Evolutionary conservation across 2,888 invertebrate species (phyloP).

Genomic region (Epinotia bilunana): DNA sequence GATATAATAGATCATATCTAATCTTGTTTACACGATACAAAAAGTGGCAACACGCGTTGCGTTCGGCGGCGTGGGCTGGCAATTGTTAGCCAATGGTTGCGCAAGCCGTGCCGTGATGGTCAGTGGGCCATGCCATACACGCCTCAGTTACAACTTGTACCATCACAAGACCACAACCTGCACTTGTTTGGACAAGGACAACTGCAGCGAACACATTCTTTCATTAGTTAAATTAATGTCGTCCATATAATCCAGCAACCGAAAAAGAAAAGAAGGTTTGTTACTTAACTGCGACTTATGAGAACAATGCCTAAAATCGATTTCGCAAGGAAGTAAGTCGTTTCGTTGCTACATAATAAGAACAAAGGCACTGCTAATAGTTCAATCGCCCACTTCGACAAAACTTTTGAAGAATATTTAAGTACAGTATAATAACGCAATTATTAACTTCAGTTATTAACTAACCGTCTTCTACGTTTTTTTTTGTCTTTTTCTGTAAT

Average conservation of each 20-base stretch:
- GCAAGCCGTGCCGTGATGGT: slow-evolving; percentile 63
- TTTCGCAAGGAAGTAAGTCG: slow-evolving; percentile 31
- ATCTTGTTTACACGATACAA: slow-evolving; percentile 48
- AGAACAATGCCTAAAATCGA: slow-evolving; percentile 27
- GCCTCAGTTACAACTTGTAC: slow-evolving; percentile 16
- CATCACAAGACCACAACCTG: too few species aligned
- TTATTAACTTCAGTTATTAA: slow-evolving; percentile 8
- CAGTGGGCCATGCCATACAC: slow-evolving; percentile 64
- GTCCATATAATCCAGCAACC: background rate
- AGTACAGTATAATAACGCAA: background rate
- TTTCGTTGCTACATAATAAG: slow-evolving; percentile 26
- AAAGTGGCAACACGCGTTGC: slow-evolving; percentile 60
- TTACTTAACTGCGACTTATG: slow-evolving; percentile 18
- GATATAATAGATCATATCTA: slow-evolving; percentile 52
- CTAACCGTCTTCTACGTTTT: background rate
- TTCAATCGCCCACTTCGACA: slow-evolving; percentile 3
- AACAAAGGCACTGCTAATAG: slow-evolving; percentile 14
- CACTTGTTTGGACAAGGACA: slow-evolving; percentile 4
- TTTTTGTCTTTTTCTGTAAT: background rate
- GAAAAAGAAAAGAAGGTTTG: slow-evolving; percentile 12
- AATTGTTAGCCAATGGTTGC: slow-evolving; percentile 64
- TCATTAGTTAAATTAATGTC: background rate
- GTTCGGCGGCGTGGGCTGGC: slow-evolving; percentile 46
- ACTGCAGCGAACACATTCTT: background rate
- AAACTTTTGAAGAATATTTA: background rate